Conservation (phyloP, 1,140 invertebrate genomes). For the Onthophagus taurus region DNA sequence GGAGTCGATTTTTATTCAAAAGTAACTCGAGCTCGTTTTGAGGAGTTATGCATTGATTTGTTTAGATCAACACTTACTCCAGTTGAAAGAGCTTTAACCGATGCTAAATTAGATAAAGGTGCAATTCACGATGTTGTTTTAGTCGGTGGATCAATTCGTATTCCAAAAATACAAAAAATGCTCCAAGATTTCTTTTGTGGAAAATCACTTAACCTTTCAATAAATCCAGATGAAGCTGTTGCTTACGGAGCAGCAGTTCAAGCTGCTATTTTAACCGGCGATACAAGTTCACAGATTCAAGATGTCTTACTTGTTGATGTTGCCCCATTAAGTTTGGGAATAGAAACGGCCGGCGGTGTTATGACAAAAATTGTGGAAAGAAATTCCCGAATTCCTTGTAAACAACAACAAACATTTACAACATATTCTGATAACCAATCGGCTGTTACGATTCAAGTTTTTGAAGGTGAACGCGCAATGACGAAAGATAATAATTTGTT, state of each 20-base stretch:
- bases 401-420: constrained; percentile 55
- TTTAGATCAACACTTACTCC: constrained; percentile 58
- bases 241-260: constrained; percentile 66
- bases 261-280: constrained; percentile 62
- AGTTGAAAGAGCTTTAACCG: constrained; percentile 61
- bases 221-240: constrained; percentile 72
- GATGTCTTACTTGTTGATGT: constrained; percentile 69
- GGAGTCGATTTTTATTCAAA: constrained; percentile 80
- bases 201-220: constrained; percentile 57
- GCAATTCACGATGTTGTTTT: constrained; percentile 55
- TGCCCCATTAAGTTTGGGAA: constrained; percentile 58
- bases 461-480: constrained; percentile 35
- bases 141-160: constrained; percentile 52
- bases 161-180: constrained; percentile 57
- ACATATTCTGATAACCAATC: constrained; percentile 60
- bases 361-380: constrained; percentile 58
- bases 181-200: constrained; percentile 57
- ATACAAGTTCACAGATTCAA: constrained; percentile 60
- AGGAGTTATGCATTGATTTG: constrained; percentile 80
- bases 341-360: constrained; percentile 58
- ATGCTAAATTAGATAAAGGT: constrained; percentile 66
- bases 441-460: constrained; percentile 63
- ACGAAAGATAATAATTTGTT: constrained; percentile 35
- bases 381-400: constrained; percentile 59
- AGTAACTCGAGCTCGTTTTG: constrained; percentile 74